These are phyloP conservation scores for Radopholus similis DNA, from an alignment of 1,140 invertebrate species.

Conservation along the genomic window DNA sequence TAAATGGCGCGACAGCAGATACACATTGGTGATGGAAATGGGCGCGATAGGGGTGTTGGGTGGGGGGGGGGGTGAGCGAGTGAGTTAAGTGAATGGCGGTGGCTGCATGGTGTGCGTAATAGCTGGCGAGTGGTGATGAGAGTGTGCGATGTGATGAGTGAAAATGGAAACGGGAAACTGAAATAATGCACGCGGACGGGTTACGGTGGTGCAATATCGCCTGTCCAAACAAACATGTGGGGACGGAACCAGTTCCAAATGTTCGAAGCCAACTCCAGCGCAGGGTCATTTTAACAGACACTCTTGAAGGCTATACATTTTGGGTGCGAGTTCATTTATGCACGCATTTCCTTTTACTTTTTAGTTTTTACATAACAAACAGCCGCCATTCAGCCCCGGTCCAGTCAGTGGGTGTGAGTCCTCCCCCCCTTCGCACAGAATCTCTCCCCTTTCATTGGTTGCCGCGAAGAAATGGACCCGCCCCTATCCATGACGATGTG, in stretches of 20 bases:
- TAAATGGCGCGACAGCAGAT: conserved; percentile 5
- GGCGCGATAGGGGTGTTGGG: background rate
- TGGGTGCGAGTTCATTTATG: no score
- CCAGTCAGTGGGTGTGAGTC: background rate
- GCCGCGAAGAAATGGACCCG: background rate
- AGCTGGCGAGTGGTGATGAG: background rate
- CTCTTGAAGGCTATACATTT: no score
- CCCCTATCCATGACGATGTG: background rate
- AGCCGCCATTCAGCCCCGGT: no score
- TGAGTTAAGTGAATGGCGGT: background rate
- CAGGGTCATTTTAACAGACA: no score
- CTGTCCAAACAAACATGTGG: no score
- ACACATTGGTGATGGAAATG: no score
- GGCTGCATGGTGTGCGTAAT: background rate
- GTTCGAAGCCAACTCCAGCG: no score
- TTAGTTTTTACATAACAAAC: no score
- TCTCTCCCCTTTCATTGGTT: background rate
- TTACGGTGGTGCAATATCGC: no score
- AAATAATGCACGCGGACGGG: no score
- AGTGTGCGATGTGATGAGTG: background rate
- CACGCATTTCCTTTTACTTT: background rate
- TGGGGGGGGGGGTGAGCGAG: background rate
- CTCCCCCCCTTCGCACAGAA: background rate
- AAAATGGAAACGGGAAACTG: no score
- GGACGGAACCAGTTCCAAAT: no score